Conservation (phyloP, 2,797 vertebrate genomes). For the Phrynocephalus guinanensis region DNA sequence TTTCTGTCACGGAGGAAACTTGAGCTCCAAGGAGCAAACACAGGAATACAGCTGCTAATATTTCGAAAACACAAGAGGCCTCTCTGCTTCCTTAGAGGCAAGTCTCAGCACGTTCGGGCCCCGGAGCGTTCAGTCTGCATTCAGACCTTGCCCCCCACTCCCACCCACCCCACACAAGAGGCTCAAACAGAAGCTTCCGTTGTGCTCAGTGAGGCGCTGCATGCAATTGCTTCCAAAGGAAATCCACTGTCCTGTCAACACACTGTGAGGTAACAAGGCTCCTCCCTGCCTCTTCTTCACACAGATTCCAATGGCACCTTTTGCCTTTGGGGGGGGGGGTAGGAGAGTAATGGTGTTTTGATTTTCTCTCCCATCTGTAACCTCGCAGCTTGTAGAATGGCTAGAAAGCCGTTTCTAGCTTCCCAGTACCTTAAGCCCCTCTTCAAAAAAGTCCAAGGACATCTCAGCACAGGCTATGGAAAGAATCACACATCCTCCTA, state of each 20-base stretch:
- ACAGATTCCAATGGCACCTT: fast-evolving
- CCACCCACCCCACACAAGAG: fast-evolving
- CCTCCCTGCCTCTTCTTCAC: not conserved
- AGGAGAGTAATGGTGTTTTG: not conserved
- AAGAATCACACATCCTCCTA: not conserved
- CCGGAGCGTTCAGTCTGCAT: constrained; percentile 45
- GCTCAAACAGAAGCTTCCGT: not conserved
- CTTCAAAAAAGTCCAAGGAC: not conserved
- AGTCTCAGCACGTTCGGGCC: constrained; percentile 53
- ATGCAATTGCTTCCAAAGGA: constrained; percentile 17
- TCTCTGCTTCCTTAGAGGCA: constrained; percentile 48
- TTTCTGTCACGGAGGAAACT: constrained; percentile 49
- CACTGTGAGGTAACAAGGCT: constrained; percentile 22
- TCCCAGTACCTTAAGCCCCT: no score
- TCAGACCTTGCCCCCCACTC: constrained; percentile 21
- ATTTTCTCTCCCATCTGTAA: no score
- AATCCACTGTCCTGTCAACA: not conserved
- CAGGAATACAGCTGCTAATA: not conserved
- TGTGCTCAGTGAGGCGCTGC: not conserved
- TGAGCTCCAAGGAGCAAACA: constrained; percentile 3
- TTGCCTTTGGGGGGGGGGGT: not conserved
- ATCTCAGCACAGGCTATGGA: fast-evolving
- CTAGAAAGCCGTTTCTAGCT: not conserved
- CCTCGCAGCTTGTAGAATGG: not conserved
- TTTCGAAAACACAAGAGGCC: constrained; percentile 40